Conservation (phyloP, 2,888 invertebrate genomes). For the Mactromeris polynyma region DNA sequence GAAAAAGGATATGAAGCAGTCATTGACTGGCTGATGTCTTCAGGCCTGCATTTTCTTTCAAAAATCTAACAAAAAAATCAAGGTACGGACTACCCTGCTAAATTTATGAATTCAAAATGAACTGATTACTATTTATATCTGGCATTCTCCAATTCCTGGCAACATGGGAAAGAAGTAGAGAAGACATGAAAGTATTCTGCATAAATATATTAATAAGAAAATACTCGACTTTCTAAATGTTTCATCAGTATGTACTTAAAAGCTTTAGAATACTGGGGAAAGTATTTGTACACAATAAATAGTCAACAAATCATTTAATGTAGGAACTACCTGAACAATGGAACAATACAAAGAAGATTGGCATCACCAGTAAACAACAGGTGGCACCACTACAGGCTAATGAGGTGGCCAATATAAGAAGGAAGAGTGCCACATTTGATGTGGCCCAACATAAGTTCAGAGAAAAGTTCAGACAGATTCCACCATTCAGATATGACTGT, state of each 20-base stretch:
- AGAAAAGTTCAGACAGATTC: constrained; percentile 92
- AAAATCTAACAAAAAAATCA: too few relatives aligned
- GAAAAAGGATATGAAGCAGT: not conserved
- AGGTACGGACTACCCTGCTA: too few relatives aligned
- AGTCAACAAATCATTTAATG: not conserved
- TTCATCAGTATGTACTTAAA: too few relatives aligned
- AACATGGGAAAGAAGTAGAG: too few relatives aligned
- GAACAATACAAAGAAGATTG: constrained; percentile 97
- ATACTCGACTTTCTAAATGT: too few relatives aligned
- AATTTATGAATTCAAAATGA: too few relatives aligned
- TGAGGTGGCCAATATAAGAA: constrained; percentile 96
- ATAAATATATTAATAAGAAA: too few relatives aligned
- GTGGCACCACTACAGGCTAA: constrained; percentile 97
- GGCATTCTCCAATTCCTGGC: too few relatives aligned
- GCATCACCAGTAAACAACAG: constrained; percentile 96
- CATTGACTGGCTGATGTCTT: not conserved
- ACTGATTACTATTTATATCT: too few relatives aligned
- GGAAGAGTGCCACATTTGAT: constrained; percentile 95
- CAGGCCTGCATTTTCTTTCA: not conserved
- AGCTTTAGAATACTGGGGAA: too few relatives aligned
- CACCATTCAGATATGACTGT: constrained; percentile 86
- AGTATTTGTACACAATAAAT: too few relatives aligned
- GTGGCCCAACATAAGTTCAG: constrained; percentile 93
- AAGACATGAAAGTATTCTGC: too few relatives aligned
- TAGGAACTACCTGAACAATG: constrained; percentile 98